phyloP scores from a whole-genome alignment of 2,797 vertebrate genomes.

The Cygnus olor region DNA sequence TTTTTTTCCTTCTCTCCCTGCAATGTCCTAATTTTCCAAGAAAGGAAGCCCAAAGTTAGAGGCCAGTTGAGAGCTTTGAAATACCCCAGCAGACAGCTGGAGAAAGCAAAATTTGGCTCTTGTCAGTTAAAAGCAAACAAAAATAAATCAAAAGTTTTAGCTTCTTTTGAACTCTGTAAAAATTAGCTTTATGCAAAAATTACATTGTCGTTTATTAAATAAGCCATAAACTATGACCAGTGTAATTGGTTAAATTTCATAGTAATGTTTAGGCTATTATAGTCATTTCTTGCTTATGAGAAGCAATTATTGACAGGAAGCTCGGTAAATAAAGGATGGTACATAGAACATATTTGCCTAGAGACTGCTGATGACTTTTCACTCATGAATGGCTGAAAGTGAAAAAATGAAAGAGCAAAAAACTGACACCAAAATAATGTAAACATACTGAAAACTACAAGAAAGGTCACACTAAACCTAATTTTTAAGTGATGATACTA shows the following conservation, averaged over 20 bases:
- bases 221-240: not conserved
- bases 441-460: conserved; percentile 7
- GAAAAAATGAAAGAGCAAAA: conserved; percentile 18
- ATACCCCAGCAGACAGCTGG: not conserved
- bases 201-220: not conserved
- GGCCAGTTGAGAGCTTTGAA: not conserved
- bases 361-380: not conserved
- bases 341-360: not conserved
- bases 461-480: not conserved
- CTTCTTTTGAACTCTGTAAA: not conserved
- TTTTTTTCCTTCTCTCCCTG: not conserved
- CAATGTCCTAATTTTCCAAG: not conserved
- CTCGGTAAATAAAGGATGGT: not conserved
- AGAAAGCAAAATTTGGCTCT: not conserved
- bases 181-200: not conserved
- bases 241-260: not conserved
- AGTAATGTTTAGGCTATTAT: not conserved
- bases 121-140: not conserved
- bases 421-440: not conserved
- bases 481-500: not conserved
- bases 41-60: not conserved
- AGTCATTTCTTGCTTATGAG: not conserved
- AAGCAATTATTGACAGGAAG: not conserved
- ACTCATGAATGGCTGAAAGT: not conserved
- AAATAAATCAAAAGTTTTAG: not conserved